Base-by-base conservation (phyloP, 2,888 invertebrate species). In the Eristalis arbustorum region DNA sequence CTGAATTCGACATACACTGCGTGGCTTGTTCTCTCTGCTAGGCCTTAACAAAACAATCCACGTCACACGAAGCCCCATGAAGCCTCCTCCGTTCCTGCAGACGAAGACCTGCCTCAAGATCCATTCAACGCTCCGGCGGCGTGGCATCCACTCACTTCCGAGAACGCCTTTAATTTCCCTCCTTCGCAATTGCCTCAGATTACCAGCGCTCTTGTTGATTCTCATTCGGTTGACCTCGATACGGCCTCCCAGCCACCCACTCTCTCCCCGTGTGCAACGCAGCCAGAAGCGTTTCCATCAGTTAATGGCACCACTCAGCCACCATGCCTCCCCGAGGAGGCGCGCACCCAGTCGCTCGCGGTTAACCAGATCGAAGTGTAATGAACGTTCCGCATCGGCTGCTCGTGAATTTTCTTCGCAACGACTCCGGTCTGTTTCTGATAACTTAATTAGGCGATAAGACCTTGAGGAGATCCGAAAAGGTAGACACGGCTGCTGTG, bases 391-490 rank as follows among this genome's bases (percentile, higher is more conserved):
- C 49, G 18, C 49, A 18, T 49, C 18, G 18, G 8, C 49, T 49
- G 18, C 49, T 49, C 49, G 18, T 49, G 76, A 76, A 63, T 64
- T 61, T 31, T 71, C 63, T 69, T 23, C 57, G 4, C 25, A 37
- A 23, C 25, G 37, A 14, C 78, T 42, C 11, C 22, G 22, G 22
- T 25, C 61, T 49, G 61, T 56, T 73, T 23, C 59, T 63, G 49
- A 49, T 18, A 49, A 18, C 42, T 40, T 71, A 62, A 71, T 42
- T 71, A 62, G 61, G 62, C 42, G 71, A 42, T 71, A 42, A 62
- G 62, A 71, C 42, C 13, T 42, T 18, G 31, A 69, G 57, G 37
- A 69, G 22, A 59, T 68, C 64, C 23, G 6, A 31, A 64, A 59
- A 23, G 22, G 63, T 49, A 49, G 18, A 49, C 49, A 49, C 8